phyloP scores from a whole-genome alignment of 2,113 vertebrate genomes.

The Chauna torquata region DNA sequence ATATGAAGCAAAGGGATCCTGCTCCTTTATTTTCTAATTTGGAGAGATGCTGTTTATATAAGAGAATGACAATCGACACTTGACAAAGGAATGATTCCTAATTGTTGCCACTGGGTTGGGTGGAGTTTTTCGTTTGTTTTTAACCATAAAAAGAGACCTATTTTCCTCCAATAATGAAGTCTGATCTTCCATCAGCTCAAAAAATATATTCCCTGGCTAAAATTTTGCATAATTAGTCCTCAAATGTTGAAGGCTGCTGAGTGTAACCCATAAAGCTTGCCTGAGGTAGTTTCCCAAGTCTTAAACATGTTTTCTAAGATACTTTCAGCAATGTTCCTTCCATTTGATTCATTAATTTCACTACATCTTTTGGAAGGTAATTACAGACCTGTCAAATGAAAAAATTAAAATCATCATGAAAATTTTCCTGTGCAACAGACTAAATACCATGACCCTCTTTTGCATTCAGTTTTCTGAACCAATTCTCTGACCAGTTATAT shows the following conservation, averaged over 20 bases:
- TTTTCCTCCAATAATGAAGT: neutral
- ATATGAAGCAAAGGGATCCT: neutral
- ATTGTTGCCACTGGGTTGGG: neutral
- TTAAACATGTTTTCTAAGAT: neutral
- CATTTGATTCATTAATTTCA: slow-evolving; percentile 1
- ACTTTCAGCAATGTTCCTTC: neutral
- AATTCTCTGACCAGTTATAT: neutral
- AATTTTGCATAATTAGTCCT: neutral
- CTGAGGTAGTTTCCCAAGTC: neutral
- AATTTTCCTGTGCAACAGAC: neutral
- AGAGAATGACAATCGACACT: neutral
- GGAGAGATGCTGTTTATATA: neutral
- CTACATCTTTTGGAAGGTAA: neutral
- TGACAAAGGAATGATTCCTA: neutral
- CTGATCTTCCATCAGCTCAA: neutral
- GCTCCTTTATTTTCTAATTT: neutral
- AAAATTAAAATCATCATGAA: neutral
- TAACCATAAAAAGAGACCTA: neutral
- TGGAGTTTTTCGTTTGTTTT: neutral
- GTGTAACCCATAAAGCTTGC: neutral
- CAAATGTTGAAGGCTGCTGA: neutral
- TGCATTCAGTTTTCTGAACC: neutral
- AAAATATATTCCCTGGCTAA: neutral
- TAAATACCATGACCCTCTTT: neutral
- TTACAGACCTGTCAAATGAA: slow-evolving; percentile 6